Conservation (phyloP, 1,140 invertebrate genomes). For the Tetramorium alpestre region DNA sequence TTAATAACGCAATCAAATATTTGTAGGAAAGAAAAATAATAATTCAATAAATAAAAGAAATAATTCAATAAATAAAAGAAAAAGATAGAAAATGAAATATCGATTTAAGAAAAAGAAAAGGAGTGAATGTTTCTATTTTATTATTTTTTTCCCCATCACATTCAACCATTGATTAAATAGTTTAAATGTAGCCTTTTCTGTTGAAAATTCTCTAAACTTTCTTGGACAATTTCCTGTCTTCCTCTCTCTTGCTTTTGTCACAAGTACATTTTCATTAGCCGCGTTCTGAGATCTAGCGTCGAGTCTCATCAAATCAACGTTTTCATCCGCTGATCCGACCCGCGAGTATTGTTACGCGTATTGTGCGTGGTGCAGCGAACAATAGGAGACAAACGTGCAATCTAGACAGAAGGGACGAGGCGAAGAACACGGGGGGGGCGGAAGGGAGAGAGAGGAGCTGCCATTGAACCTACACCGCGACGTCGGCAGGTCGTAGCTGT, state of each 20-base stretch:
- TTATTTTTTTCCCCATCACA: background rate
- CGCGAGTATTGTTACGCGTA: slow-evolving; percentile 34
- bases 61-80: background rate
- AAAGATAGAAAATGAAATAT: background rate
- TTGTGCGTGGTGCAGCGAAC: slow-evolving; percentile 23
- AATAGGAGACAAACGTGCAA: slow-evolving; percentile 51
- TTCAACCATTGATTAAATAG: background rate
- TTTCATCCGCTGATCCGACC: slow-evolving; percentile 19
- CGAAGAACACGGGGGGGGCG: background rate
- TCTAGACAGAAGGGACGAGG: slow-evolving; percentile 21
- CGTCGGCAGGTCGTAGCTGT: slow-evolving; percentile 8
- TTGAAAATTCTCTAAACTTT: background rate
- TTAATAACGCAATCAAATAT: background rate
- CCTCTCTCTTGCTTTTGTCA: background rate
- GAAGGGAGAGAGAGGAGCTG: background rate
- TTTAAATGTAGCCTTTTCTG: background rate
- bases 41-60: background rate
- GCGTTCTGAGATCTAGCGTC: background rate
- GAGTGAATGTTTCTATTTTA: background rate
- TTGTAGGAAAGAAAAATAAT: background rate
- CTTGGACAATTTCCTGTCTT: background rate
- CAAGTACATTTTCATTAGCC: slow-evolving; percentile 10
- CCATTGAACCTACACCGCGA: slow-evolving; percentile 31
- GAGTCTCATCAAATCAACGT: slow-evolving; percentile 41
- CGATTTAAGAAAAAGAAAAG: background rate